phyloP scores from a whole-genome alignment of 2,888 invertebrate genomes.

The Drosophila suboccidentalis region DNA sequence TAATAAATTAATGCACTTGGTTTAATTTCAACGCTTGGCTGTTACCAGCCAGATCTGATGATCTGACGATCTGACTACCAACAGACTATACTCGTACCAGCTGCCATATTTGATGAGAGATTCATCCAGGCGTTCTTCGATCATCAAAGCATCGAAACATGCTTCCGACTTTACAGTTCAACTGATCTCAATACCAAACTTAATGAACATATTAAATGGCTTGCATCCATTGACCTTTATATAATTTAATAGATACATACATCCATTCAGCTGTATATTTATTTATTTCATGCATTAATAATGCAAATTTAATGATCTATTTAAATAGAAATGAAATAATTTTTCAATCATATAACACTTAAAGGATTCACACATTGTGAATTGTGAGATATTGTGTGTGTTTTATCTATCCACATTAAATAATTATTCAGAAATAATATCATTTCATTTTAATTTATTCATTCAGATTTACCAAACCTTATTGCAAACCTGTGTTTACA shows the following conservation, averaged over 20 bases:
- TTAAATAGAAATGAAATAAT: too few relatives aligned
- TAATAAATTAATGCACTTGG: slow-evolving; percentile 75
- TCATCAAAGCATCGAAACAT: slow-evolving; percentile 27
- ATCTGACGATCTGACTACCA: slow-evolving; percentile 4
- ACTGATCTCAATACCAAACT: slow-evolving; percentile 1
- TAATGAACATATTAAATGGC: background rate
- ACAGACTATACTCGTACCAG: background rate
- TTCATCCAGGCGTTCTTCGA: background rate
- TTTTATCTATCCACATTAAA: background rate
- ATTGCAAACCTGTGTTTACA: background rate
- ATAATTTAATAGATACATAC: background rate
- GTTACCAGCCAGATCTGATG: slow-evolving; percentile 14
- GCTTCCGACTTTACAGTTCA: slow-evolving; percentile 23
- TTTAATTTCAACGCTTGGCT: slow-evolving; percentile 65
- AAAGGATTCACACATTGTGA: too few relatives aligned
- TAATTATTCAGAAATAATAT: background rate
- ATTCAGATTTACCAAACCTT: background rate
- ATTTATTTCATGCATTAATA: too few relatives aligned
- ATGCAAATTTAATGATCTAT: too few relatives aligned
- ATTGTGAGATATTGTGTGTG: too few relatives aligned
- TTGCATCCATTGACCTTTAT: slow-evolving; percentile 17
- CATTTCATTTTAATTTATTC: background rate
- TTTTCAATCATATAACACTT: too few relatives aligned
- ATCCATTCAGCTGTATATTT: too few relatives aligned
- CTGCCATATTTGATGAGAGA: slow-evolving; percentile 12